A percentile compares a stretch with the other conserved stretches of the same genome.
Evolutionary conservation across 1,140 invertebrate species (phyloP).

Genomic region (Formica exsecta): DNA sequence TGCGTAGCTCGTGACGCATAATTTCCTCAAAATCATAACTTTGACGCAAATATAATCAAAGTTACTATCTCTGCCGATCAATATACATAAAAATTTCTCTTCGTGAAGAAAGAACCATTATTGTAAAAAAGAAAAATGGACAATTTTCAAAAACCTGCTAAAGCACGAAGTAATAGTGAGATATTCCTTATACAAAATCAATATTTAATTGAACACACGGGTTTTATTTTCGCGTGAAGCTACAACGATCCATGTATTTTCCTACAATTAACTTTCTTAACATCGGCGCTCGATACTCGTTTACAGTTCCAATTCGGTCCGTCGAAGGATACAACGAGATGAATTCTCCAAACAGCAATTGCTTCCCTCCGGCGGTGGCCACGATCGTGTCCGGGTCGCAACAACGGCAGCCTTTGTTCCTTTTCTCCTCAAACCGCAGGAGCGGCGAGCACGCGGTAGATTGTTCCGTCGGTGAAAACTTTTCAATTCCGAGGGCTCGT

Average conservation of each 20-base stretch:
- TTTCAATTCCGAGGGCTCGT: conserved; percentile 46
- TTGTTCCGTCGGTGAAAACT: conserved; percentile 42
- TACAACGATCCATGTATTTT: neutral
- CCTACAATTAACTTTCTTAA: conserved; percentile 31
- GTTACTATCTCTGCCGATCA: neutral
- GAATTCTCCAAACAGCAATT: conserved; percentile 52
- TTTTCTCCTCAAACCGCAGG: conserved; percentile 21
- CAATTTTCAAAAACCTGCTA: neutral
- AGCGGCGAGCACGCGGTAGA: neutral
- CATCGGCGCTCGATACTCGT: conserved; percentile 4
- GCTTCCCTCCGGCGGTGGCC: conserved; percentile 26
- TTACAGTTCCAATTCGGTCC: neutral
- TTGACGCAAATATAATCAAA: neutral
- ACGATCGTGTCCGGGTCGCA: neutral
- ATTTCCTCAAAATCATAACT: neutral
- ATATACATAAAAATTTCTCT: neutral
- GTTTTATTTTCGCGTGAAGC: neutral
- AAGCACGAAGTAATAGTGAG: neutral
- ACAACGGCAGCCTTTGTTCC: conserved; percentile 20
- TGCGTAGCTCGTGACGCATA: neutral
- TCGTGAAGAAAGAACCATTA: neutral
- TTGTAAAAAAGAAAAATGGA: neutral
- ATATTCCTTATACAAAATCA: neutral
- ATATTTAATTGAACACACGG: neutral
- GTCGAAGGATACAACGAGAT: conserved; percentile 6